Conservation (phyloP, 2,113 vertebrate species). For the Pardalotus punctatus region DNA sequence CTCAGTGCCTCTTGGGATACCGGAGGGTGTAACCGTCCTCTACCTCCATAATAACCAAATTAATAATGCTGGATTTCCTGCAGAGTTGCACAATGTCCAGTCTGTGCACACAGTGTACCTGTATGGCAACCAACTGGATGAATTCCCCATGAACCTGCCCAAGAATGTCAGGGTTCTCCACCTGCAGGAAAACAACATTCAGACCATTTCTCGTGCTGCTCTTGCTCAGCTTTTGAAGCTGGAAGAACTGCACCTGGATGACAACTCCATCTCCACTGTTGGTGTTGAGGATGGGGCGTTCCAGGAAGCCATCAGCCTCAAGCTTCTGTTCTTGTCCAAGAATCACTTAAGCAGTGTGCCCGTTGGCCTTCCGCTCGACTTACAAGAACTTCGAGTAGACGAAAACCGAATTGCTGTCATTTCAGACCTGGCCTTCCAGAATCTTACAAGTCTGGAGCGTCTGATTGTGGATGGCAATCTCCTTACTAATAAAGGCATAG, state of each 20-base stretch:
- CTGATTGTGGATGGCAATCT: slow-evolving; percentile 95
- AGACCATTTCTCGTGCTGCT: slow-evolving; percentile 94
- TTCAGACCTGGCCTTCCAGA: slow-evolving; percentile 93
- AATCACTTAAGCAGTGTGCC: slow-evolving; percentile 97
- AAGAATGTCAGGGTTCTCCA: slow-evolving; percentile 92
- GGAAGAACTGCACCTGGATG: slow-evolving; percentile 95
- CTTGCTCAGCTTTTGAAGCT: slow-evolving; percentile 89
- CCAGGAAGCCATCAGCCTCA: slow-evolving; percentile 91
- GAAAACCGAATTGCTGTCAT: slow-evolving; percentile 95
- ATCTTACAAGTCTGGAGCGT: slow-evolving; percentile 90
- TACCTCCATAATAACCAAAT: slow-evolving; percentile 99
- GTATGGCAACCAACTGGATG: slow-evolving; percentile 96
- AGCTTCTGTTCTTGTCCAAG: slow-evolving; percentile 94
- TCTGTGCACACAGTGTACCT: slow-evolving; percentile 93
- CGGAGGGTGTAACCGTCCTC: slow-evolving; percentile 92
- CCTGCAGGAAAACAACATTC: slow-evolving; percentile 98
- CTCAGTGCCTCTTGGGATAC: slow-evolving; percentile 97
- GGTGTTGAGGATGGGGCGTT: slow-evolving; percentile 97
- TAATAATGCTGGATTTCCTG: slow-evolving; percentile 97
- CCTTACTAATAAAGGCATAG: slow-evolving; percentile 91
- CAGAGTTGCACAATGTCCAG: slow-evolving; percentile 90
- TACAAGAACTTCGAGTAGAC: slow-evolving; percentile 92
- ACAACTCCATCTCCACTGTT: slow-evolving; percentile 97
- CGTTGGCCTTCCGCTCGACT: slow-evolving; percentile 88
- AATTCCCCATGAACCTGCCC: slow-evolving; percentile 96